Base-by-base conservation (phyloP, 2,888 invertebrate genomes). In the Tryphoninae sp. region DNA sequence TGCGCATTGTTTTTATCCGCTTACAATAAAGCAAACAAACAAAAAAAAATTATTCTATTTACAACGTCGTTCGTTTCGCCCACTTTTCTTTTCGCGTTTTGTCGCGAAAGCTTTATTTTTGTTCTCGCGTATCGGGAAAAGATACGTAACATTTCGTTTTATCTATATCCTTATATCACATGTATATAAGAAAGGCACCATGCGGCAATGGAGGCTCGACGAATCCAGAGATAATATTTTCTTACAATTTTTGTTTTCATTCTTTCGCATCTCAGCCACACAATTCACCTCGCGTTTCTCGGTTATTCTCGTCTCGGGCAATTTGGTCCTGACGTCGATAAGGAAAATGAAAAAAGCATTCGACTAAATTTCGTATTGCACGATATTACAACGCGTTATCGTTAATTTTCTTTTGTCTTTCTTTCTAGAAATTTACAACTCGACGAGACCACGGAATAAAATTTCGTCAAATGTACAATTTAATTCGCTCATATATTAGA, bases 121-220 rank as follows among this genome's bases (percentile, higher is more conserved):
- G 19, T 62, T 64, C 72, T 80, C 76, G 78, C 84, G 79, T 85
- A 76, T 78, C 33, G 22, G 33, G 61, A 40, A 51, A 3, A 33
- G 23, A 68, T 45, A 85, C 80, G 81, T 80, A 78, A 84, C 71
- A 11, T 79, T 80, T 80, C 76, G 79, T 88, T 87, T 69, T 85
- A 58, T 68, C 65, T 74, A 19, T 75, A 82, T 81, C 58, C 89
- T 89, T 88, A 89, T 89, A 88, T 88, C 89, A 89, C 86, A 84
- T 86, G 86, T 86, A 88, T 88, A 86, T 88, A 88, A 89, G 88
- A 87, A 65, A 89, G 87, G 87, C 89, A 89, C 88, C 87, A 19
- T 69, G 72, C 71, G 58, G 51, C 59, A 74, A 79, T 68, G 58
- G n/a, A 72, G 76, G 78, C 77, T 74, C 62, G 78, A 49, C 67